Evolutionary conservation across 1,140 invertebrate species (phyloP), one percentile per base, ranked within the genome.

Genomic region (Bombus cullumanus): DNA sequence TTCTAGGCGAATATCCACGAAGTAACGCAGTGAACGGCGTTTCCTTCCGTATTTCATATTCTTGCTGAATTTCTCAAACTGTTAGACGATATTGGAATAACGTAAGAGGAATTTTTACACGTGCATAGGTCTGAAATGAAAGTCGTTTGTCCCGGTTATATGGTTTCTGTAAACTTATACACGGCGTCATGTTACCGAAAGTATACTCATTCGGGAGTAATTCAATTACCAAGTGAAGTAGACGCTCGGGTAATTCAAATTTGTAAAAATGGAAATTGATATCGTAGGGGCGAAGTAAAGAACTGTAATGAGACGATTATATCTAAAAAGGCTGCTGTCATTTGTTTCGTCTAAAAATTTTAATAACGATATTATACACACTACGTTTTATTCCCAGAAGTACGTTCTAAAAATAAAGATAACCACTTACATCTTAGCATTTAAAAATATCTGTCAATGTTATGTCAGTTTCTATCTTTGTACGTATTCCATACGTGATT

Each of bases 131-230:
- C 5, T n/a, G 62, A 66, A 64, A 82, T 2, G 72, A 39, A 34
- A 74, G 34, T 71, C 75, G n/a, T 28, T 34, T 22, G 37, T 37
- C 59, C 47, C 37, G 34, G n/a, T 83, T 83, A 22, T 76, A 31
- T 8, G 75, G 82, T 57, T 84, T 84, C 75, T 37, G 82, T 79
- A 78, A 84, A 78, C 82, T 71, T 78, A 78, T 78, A 84, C 47
- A 71, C 28, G 28, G 74, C 53, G n/a, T 84, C 47, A 22, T 43
- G n/a, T 84, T 57, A 5, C 82, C 2, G n/a, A 31, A 78, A 41
- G 41, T 57, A 28, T 37, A 57, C 34, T 13, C 39, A 13, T 37
- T 68, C 28, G 59, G 3, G 12, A 18, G 37, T 83, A 59, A 59
- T 69, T 69, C 28, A 43, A 69, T 83, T 69, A 69, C 1, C 25